Conservation (phyloP, 2,797 vertebrate species). For the Molothrus aeneus region DNA sequence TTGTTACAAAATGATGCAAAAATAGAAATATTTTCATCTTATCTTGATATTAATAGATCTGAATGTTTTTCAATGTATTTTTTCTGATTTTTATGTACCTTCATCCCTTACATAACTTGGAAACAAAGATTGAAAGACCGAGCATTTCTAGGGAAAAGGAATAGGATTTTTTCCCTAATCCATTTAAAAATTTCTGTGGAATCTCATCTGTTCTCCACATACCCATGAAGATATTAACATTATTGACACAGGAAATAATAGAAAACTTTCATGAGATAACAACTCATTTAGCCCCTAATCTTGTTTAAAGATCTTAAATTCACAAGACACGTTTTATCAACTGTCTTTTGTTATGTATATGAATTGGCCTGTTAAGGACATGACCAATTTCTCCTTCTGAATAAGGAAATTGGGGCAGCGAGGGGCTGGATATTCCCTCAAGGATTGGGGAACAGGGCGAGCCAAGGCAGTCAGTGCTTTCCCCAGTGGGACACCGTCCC, state of each 20-base stretch:
- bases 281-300: not conserved
- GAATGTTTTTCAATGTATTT: not conserved
- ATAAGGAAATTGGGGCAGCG: not conserved
- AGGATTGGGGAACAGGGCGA: not conserved
- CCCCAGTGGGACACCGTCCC: accelerated
- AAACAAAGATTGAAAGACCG: not conserved
- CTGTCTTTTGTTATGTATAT: not conserved
- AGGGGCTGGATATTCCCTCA: not conserved
- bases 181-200: not conserved
- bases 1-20: not conserved
- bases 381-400: not conserved
- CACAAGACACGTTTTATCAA: not conserved
- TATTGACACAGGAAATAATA: not conserved
- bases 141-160: not conserved
- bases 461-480: not conserved
- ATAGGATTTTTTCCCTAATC: not conserved
- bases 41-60: not conserved
- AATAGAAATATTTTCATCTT: not conserved
- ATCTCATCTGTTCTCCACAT: not conserved
- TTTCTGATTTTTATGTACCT: not conserved
- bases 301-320: not conserved
- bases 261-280: not conserved
- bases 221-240: not conserved
- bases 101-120: not conserved
- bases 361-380: accelerated